Conservation (phyloP, 2,888 invertebrate species). For the Sicus ferrugineus region DNA sequence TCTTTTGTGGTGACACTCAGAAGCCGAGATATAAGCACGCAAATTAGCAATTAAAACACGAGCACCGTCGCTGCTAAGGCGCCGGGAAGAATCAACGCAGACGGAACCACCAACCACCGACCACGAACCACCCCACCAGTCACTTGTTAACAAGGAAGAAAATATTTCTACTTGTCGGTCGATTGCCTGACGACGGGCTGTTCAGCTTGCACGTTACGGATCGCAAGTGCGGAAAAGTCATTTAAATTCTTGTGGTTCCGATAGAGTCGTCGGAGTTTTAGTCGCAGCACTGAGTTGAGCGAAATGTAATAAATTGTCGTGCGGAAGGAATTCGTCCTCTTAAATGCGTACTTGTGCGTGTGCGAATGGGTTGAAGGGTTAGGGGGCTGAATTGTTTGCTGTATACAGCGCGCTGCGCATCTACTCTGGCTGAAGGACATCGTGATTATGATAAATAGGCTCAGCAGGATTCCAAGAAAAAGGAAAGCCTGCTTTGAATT, state of each 20-base stretch:
- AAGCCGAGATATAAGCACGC: not conserved
- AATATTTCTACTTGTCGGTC: constrained; percentile 21
- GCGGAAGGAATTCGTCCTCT: constrained; percentile 3
- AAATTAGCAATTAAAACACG: not conserved
- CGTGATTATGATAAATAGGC: constrained; percentile 23
- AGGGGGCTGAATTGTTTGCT: not conserved
- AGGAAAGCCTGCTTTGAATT: no score
- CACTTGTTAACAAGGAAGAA: constrained; percentile 27
- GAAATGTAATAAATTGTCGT: constrained; percentile 26
- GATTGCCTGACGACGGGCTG: not conserved
- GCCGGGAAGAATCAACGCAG: not conserved
- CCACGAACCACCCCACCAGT: not conserved
- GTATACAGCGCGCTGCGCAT: no score
- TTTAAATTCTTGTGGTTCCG: constrained; percentile 19
- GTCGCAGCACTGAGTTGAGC: not conserved
- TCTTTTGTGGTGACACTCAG: not conserved
- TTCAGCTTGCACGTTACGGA: no score
- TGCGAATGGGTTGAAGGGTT: not conserved
- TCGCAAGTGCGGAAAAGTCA: constrained; percentile 10
- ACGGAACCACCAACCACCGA: no score
- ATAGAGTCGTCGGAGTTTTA: not conserved
- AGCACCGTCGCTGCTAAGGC: not conserved
- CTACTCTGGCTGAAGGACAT: not conserved
- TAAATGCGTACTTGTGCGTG: not conserved
- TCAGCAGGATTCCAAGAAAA: no score